A percentile compares a stretch with the other conserved stretches of the same genome.
These are phyloP conservation scores for Palythoa grandis DNA, from an alignment of 92 coral and sea anemone species.

Conservation along the genomic window DNA sequence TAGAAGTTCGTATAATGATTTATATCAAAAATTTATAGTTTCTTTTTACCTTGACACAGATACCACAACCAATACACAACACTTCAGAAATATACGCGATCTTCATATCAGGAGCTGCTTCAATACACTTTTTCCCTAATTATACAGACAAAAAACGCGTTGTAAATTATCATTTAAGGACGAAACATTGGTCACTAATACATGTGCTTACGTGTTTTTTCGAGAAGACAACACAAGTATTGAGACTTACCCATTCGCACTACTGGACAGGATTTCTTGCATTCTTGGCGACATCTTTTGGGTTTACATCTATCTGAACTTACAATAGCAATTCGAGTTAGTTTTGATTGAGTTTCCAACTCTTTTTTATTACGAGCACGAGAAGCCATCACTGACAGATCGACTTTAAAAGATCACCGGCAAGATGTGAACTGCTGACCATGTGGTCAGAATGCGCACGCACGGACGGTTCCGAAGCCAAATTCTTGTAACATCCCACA, in stretches of 20 bases:
- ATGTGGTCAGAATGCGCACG: slow-evolving; percentile 44
- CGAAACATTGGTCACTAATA: not conserved
- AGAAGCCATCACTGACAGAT: slow-evolving; percentile 3
- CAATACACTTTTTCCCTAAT: slow-evolving; percentile 96
- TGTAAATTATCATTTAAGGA: not conserved
- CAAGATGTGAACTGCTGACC: slow-evolving; percentile 14
- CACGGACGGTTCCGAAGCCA: not conserved
- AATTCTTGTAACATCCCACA: not conserved
- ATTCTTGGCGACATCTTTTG: slow-evolving; percentile 89
- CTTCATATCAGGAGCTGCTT: slow-evolving; percentile 70
- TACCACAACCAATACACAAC: slow-evolving; percentile 98
- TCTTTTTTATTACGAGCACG: slow-evolving; percentile 44
- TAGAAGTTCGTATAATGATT: not conserved
- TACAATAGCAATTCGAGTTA: slow-evolving; percentile 96
- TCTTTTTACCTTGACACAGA: slow-evolving; percentile 86
- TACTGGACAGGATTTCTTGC: slow-evolving; percentile 95
- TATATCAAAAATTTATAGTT: not conserved
- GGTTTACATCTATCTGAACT: slow-evolving; percentile 95
- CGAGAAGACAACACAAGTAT: not conserved
- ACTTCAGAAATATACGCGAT: slow-evolving; percentile 87
- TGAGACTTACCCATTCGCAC: slow-evolving; percentile 89
- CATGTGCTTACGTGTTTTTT: slow-evolving; percentile 37
- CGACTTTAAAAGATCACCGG: slow-evolving; percentile 4
- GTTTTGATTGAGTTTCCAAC: slow-evolving; percentile 78
- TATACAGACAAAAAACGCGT: not conserved